Conservation (phyloP, 2,888 invertebrate genomes). For the Drosophila cognata region DNA sequence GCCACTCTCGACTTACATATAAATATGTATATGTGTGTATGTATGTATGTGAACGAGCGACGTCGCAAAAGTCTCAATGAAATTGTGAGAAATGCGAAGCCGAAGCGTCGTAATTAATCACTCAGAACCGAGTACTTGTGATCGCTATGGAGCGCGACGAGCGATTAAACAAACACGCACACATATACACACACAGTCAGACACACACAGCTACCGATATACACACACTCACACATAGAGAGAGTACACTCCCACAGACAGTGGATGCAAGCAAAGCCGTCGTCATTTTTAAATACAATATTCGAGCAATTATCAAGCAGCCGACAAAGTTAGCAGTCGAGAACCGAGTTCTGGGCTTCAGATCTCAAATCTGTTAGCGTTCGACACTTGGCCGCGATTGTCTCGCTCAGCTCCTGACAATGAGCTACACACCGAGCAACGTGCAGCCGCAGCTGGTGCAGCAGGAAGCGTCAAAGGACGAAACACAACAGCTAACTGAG, state of each 20-base stretch:
- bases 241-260: slow-evolving; percentile 26
- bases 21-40: neutral
- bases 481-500: slow-evolving; percentile 34
- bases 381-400: slow-evolving; percentile 7
- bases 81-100: slow-evolving; percentile 55
- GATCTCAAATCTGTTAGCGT: slow-evolving; percentile 16
- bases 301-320: slow-evolving; percentile 68
- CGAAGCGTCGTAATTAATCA: slow-evolving; percentile 56
- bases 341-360: slow-evolving; percentile 33
- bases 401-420: slow-evolving; percentile 10
- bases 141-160: slow-evolving; percentile 36
- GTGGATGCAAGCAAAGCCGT: slow-evolving; percentile 58
- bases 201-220: neutral
- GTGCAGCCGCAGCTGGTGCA: neutral
- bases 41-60: slow-evolving; percentile 4
- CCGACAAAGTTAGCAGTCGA: slow-evolving; percentile 54
- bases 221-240: neutral
- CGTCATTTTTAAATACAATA: slow-evolving; percentile 63
- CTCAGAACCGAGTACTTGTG: slow-evolving; percentile 36
- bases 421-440: slow-evolving; percentile 13
- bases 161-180: slow-evolving; percentile 47
- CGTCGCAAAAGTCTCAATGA: slow-evolving; percentile 47
- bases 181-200: slow-evolving; percentile 2
- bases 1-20: slow-evolving; percentile 26
- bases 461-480: slow-evolving; percentile 14